Conservation (phyloP, 2,113 vertebrate species). For the Propithecus coquereli region DNA sequence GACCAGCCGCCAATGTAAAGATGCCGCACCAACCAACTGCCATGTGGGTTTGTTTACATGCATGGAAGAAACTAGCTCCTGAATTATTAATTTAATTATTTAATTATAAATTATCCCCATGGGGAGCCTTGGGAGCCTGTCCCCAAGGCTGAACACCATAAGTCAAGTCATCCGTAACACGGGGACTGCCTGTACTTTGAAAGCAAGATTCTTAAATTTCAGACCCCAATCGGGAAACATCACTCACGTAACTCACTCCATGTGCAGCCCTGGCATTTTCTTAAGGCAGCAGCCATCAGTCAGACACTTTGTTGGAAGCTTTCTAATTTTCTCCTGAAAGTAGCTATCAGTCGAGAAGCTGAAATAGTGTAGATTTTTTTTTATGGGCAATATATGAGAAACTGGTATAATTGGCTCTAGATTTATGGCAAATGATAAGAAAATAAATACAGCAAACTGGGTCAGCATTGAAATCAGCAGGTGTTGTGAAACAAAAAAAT, state of each 20-base stretch:
- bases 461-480: neutral
- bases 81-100: too few relatives aligned
- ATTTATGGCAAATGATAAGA: neutral
- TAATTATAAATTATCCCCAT: too few relatives aligned
- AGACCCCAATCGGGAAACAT: neutral
- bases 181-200: neutral
- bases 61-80: too few relatives aligned
- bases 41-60: too few relatives aligned
- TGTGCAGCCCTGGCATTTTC: neutral
- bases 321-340: neutral
- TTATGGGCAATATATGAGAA: neutral
- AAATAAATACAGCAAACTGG: constrained; percentile 8
- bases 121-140: too few relatives aligned
- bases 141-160: neutral
- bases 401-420: neutral
- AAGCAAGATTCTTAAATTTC: neutral
- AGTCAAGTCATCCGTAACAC: too few relatives aligned
- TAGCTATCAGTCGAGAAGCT: neutral
- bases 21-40: too few relatives aligned
- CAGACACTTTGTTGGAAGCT: neutral
- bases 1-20: too few relatives aligned
- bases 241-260: neutral
- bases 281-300: neutral
- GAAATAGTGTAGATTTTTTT: neutral
- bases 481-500: neutral